phyloP scores from a whole-genome alignment of 2,797 vertebrate species.

The Gadopsis marmoratus region DNA sequence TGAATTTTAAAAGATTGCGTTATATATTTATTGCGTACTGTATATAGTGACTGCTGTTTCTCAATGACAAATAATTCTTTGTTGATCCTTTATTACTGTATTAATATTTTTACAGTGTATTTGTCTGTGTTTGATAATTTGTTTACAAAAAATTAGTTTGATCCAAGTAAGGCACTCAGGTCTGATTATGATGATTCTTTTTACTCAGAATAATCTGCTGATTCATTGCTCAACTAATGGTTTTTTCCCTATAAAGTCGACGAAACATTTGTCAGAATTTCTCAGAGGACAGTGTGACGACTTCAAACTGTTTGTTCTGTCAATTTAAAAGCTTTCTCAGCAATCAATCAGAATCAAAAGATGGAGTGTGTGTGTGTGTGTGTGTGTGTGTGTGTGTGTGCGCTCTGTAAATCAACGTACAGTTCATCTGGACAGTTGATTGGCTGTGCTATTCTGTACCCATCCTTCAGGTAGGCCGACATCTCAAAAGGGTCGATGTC shows the following conservation, averaged over 20 bases:
- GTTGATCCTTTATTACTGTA: neutral
- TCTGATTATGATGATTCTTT: neutral
- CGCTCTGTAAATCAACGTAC: slow-evolving; percentile 82
- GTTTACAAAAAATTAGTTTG: neutral
- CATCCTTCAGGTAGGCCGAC: slow-evolving; percentile 98
- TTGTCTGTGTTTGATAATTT: neutral
- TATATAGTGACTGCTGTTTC: neutral
- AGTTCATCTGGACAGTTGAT: slow-evolving; percentile 99
- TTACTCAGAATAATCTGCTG: neutral
- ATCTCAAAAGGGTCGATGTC: slow-evolving; percentile 99
- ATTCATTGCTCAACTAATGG: neutral
- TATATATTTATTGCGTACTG: neutral
- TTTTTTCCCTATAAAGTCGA: neutral
- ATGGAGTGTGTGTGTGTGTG: neutral
- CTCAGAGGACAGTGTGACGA: neutral
- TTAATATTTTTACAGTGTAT: neutral
- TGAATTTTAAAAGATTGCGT: neutral
- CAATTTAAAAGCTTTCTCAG: neutral
- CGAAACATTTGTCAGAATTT: neutral
- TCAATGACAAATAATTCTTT: neutral
- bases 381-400: neutral
- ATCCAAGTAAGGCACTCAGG: neutral
- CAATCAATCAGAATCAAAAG: neutral
- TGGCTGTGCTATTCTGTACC: slow-evolving; percentile 99
- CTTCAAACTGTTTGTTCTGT: neutral